phyloP scores from a whole-genome alignment of 1,140 invertebrate genomes.

The Antheraea pernyi region DNA sequence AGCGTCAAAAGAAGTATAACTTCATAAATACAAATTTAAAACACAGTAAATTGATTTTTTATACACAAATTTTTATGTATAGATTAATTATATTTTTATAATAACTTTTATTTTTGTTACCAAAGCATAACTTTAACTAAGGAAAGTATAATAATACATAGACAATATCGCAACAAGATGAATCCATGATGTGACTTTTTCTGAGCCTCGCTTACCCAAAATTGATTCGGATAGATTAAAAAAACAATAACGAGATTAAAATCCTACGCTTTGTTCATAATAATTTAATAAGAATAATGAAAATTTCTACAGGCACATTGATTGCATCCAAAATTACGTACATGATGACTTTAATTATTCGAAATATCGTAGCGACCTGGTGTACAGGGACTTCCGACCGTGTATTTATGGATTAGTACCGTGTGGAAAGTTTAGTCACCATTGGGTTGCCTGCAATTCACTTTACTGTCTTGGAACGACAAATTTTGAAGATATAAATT shows the following conservation, averaged over 20 bases:
- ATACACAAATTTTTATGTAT: too few relatives aligned
- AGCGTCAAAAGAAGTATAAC: too few relatives aligned
- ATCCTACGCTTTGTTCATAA: not conserved
- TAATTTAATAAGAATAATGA: not conserved
- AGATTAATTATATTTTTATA: too few relatives aligned
- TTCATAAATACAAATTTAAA: too few relatives aligned
- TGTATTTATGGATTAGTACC: constrained; percentile 76
- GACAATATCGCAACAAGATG: too few relatives aligned
- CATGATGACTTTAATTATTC: constrained; percentile 11
- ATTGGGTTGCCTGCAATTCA: constrained; percentile 44
- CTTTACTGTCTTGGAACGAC: constrained; percentile 47
- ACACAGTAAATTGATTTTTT: too few relatives aligned
- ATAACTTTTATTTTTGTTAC: too few relatives aligned
- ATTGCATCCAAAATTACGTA: not conserved
- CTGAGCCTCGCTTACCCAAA: not conserved
- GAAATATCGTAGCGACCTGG: constrained; percentile 12
- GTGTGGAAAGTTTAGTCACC: constrained; percentile 74
- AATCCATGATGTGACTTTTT: not conserved
- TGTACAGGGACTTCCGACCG: constrained; percentile 37
- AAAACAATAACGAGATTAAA: not conserved
- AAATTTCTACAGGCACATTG: not conserved
- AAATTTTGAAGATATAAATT: constrained; percentile 9
- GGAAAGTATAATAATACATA: too few relatives aligned
- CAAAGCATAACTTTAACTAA: too few relatives aligned
- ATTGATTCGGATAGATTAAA: not conserved